These are phyloP conservation scores for Pongo pygmaeus DNA, from an alignment of 2,113 vertebrate genomes.

Conservation along the genomic window DNA sequence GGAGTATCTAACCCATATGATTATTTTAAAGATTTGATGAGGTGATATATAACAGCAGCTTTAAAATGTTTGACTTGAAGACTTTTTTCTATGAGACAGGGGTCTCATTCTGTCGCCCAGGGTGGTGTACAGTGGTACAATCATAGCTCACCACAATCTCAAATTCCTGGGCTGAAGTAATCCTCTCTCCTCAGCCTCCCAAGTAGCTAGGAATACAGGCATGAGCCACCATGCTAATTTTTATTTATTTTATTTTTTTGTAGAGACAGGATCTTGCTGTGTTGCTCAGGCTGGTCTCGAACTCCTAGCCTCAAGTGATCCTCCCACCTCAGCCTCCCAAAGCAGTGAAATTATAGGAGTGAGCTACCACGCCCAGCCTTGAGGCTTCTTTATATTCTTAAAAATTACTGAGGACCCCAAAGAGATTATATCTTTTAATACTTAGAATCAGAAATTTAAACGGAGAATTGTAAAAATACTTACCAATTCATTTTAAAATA, in stretches of 20 bases:
- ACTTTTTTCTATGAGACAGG: no score
- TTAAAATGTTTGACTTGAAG: background rate
- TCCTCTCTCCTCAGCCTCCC: background rate
- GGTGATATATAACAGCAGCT: background rate
- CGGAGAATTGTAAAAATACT: background rate
- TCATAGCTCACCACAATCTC: background rate
- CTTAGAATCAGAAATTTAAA: conserved; percentile 44
- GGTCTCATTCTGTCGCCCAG: background rate
- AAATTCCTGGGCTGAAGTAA: background rate
- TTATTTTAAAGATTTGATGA: background rate
- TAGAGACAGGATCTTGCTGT: background rate
- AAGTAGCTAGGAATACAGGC: background rate
- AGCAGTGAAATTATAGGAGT: background rate
- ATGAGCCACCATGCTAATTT: background rate
- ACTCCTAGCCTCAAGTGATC: background rate
- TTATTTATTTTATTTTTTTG: background rate
- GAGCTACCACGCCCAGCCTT: background rate
- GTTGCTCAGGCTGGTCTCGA: background rate
- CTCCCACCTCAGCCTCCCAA: background rate
- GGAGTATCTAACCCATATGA: background rate
- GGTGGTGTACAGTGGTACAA: background rate
- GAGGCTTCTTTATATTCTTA: background rate
- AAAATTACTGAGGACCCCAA: background rate
- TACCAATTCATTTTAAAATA: conserved; percentile 26
- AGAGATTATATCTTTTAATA: background rate